phyloP scores from a whole-genome alignment of 2,888 invertebrate species.

The Balanococcus diminutus region DNA sequence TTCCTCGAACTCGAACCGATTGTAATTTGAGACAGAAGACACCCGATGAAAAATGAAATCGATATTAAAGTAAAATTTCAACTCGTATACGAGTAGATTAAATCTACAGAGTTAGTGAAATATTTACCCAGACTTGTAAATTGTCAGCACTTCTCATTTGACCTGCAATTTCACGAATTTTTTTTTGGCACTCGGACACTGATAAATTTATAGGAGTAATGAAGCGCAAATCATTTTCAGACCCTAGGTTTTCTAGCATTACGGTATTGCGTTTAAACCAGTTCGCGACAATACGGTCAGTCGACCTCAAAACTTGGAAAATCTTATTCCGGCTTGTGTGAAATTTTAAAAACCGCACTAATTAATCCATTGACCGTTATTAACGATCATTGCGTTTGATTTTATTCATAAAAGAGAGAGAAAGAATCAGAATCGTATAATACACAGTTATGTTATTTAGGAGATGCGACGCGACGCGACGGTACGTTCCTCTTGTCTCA shows the following conservation, averaged over 20 bases:
- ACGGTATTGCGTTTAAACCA: constrained; percentile 9
- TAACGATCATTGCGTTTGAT: constrained; percentile 15
- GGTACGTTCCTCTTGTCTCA: not conserved
- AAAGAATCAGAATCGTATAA: constrained; percentile 21
- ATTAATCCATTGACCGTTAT: constrained; percentile 46
- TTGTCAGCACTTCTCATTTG: too few species aligned
- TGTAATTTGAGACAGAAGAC: too few species aligned
- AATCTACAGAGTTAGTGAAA: too few species aligned
- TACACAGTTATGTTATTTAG: constrained; percentile 40
- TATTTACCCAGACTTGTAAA: too few species aligned
- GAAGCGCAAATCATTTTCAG: too few species aligned
- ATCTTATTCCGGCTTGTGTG: not conserved
- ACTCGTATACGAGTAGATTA: too few species aligned
- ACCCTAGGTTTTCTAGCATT: not conserved
- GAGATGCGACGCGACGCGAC: not conserved
- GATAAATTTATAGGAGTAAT: not conserved
- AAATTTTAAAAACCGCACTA: constrained; percentile 29
- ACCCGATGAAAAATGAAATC: too few species aligned
- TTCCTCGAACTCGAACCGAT: too few species aligned
- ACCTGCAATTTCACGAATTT: too few species aligned
- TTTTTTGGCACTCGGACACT: not conserved
- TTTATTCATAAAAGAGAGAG: not conserved
- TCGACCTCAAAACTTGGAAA: constrained; percentile 29
- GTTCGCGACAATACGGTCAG: constrained; percentile 36
- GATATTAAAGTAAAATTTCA: too few species aligned